phyloP scores from a whole-genome alignment of 2,888 invertebrate species.

The Aleiodes testaceus region DNA sequence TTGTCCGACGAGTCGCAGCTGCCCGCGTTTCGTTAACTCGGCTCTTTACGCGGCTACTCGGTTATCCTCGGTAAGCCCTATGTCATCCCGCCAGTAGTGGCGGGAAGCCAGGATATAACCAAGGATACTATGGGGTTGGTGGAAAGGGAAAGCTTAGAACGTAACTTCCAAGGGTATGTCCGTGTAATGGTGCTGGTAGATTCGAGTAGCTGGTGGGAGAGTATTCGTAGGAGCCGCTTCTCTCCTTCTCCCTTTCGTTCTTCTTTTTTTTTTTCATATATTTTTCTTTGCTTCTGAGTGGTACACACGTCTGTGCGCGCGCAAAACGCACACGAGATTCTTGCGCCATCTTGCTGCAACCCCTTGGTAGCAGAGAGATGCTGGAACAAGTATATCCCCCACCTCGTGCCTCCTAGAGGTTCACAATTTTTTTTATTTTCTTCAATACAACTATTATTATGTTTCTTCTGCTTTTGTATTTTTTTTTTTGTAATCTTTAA shows the following conservation, averaged over 20 bases:
- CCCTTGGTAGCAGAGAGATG: slow-evolving; percentile 44
- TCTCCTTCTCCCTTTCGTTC: neutral
- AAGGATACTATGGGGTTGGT: slow-evolving; percentile 56
- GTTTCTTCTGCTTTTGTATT: too few species aligned
- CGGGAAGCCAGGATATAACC: slow-evolving; percentile 70
- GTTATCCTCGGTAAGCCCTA: slow-evolving; percentile 60
- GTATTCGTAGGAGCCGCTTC: neutral
- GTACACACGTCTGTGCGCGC: slow-evolving; percentile 47
- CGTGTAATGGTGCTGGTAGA: neutral
- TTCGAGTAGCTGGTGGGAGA: slow-evolving; percentile 2
- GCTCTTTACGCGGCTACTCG: slow-evolving; percentile 49
- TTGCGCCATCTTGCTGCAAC: slow-evolving; percentile 58
- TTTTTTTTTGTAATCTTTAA: too few species aligned
- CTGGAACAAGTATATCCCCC: neutral
- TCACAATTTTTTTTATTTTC: neutral
- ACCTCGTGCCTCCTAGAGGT: neutral
- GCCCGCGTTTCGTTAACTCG: slow-evolving; percentile 66
- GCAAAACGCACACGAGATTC: slow-evolving; percentile 47
- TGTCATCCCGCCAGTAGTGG: slow-evolving; percentile 69
- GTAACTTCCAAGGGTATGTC: neutral
- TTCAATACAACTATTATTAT: neutral
- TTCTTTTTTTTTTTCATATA: neutral
- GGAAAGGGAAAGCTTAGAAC: slow-evolving; percentile 49
- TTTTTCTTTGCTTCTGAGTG: neutral
- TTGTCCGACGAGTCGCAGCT: slow-evolving; percentile 72